Conservation (phyloP, 2,797 vertebrate genomes). For the Microhierax caerulescens region DNA sequence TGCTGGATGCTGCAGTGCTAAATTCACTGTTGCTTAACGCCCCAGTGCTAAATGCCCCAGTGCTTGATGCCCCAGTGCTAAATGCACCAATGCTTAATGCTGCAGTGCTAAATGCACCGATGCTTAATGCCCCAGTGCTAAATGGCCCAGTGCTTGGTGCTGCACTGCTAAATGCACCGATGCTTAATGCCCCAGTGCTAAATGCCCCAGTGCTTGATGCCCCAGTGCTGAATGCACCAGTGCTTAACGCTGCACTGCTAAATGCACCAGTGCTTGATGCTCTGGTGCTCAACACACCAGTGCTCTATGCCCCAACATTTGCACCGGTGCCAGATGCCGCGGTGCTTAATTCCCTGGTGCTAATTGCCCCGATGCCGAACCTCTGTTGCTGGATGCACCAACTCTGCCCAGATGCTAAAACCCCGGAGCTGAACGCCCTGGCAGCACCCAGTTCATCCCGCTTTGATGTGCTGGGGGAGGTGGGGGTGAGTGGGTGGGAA, state of each 20-base stretch:
- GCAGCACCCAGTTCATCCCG: rapidly evolving
- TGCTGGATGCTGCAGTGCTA: rapidly evolving
- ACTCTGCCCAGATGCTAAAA: neutral
- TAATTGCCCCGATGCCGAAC: neutral
- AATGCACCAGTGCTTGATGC: neutral
- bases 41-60: neutral
- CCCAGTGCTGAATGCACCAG: rapidly evolving
- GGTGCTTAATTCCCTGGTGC: neutral
- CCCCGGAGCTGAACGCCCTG: too few species aligned
- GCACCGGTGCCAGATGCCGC: too few species aligned
- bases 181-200: neutral
- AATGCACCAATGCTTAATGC: neutral
- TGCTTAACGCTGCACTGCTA: neutral
- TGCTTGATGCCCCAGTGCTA: rapidly evolving
- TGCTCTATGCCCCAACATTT: too few species aligned
- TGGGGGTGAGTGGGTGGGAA: too few species aligned
- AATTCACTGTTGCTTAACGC: neutral
- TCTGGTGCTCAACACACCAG: rapidly evolving
- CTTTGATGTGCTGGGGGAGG: neutral
- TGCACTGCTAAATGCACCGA: too few species aligned
- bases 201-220: neutral
- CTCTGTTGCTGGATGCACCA: neutral
- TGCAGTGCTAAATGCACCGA: too few species aligned
- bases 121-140: too few species aligned
- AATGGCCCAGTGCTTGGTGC: rapidly evolving